These are phyloP conservation scores for Hyperoodon ampullatus DNA, from an alignment of 2,113 vertebrate genomes.

Conservation along the genomic window DNA sequence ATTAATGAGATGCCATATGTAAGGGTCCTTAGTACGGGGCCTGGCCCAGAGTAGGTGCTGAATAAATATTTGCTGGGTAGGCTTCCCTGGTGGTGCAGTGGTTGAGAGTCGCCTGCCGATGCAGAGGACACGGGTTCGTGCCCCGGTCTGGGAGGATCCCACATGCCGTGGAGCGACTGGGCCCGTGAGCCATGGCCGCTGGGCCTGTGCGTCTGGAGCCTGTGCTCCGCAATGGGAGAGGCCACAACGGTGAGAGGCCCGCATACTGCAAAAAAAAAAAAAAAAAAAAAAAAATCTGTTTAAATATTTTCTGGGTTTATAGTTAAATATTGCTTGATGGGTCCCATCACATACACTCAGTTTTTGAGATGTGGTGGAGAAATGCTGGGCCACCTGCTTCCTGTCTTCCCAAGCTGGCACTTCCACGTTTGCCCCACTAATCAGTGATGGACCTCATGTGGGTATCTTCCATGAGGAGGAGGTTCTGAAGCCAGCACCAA, in stretches of 20 bases:
- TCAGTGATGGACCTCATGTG: rapidly evolving
- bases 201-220: too few species aligned
- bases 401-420: slow-evolving; percentile 39
- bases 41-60: neutral
- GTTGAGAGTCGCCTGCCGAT: too few species aligned
- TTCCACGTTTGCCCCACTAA: neutral
- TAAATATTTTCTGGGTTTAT: neutral
- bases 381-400: slow-evolving; percentile 51
- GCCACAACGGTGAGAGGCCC: too few species aligned
- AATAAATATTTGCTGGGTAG: neutral
- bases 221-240: too few species aligned
- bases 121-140: too few species aligned
- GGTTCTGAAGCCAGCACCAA: neutral
- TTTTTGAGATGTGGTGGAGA: neutral
- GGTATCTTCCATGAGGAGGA: neutral
- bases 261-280: too few species aligned
- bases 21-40: neutral
- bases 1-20: neutral
- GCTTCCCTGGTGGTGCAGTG: too few species aligned
- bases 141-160: too few species aligned
- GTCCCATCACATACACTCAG: neutral
- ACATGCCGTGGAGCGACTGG: too few species aligned
- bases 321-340: neutral
- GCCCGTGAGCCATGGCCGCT: too few species aligned
- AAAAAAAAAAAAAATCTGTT: too few species aligned